These are phyloP conservation scores for Alentia gelatinosa DNA, from an alignment of 2,888 invertebrate species.

Conservation along the genomic window DNA sequence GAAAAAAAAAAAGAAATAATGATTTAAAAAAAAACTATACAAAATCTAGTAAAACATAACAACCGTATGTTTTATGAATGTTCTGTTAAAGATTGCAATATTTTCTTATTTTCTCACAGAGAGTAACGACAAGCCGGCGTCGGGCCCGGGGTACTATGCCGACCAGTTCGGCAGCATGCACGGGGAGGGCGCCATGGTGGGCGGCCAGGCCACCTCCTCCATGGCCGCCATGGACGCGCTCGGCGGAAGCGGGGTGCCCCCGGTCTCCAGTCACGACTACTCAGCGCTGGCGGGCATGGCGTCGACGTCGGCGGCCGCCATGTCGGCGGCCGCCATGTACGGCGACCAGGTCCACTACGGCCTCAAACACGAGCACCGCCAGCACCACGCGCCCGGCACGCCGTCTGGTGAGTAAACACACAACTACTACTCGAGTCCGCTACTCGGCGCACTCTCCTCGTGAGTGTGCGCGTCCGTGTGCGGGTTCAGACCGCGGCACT, in stretches of 20 bases:
- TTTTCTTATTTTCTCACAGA: background rate
- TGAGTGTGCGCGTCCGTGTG: no score
- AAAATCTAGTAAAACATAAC: no score
- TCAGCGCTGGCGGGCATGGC: constrained; percentile 3
- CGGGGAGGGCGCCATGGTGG: constrained; percentile 38
- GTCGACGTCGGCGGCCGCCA: constrained; percentile 22
- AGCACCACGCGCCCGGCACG: background rate
- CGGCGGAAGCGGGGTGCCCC: background rate
- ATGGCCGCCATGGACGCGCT: constrained; percentile 13
- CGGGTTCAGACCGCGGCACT: no score
- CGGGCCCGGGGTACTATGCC: constrained; percentile 27
- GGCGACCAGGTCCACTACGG: constrained; percentile 38
- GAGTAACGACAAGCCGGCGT: background rate
- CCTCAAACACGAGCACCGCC: background rate
- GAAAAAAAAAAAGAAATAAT: no score
- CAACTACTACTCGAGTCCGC: background rate
- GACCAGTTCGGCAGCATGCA: constrained; percentile 29
- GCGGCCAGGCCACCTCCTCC: background rate
- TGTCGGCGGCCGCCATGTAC: constrained; percentile 44
- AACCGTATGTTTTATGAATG: no score
- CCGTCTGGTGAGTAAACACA: constrained; percentile 16
- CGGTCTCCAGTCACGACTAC: background rate
- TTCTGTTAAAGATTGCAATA: no score
- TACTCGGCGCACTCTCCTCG: no score
- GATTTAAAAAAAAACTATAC: no score